phyloP scores from a whole-genome alignment of 2,797 vertebrate species.

The Amazona ochrocephala region DNA sequence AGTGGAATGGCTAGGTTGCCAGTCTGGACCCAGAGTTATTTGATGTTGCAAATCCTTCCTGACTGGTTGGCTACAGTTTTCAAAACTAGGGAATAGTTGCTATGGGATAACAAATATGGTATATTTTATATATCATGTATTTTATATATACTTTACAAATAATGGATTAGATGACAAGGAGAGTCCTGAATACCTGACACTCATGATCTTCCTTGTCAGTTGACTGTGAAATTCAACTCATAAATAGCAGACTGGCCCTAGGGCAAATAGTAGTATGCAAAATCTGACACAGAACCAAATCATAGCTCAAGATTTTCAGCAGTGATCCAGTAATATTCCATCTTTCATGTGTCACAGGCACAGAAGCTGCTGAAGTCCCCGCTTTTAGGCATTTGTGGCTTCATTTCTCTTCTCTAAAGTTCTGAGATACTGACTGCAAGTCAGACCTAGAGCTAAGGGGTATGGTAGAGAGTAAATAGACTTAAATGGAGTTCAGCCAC shows the following conservation, averaged over 20 bases:
- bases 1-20: background rate
- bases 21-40: background rate
- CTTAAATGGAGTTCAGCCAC: conserved; percentile 21
- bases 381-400: background rate
- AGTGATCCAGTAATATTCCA: background rate
- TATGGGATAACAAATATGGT: background rate
- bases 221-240: background rate
- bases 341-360: background rate
- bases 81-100: background rate
- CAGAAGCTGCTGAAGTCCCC: background rate
- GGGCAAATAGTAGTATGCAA: background rate
- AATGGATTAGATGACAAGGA: background rate
- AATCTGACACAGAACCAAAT: background rate
- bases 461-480: background rate
- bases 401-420: background rate
- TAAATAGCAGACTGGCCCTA: background rate
- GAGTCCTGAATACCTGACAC: background rate
- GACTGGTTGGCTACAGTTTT: background rate
- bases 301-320: background rate
- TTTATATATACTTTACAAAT: background rate
- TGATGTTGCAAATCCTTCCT: background rate
- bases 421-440: background rate
- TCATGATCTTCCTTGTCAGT: background rate
- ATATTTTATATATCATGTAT: background rate
- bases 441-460: background rate